Conservation (phyloP, 1,140 invertebrate genomes). For the Procambarus clarkii region DNA sequence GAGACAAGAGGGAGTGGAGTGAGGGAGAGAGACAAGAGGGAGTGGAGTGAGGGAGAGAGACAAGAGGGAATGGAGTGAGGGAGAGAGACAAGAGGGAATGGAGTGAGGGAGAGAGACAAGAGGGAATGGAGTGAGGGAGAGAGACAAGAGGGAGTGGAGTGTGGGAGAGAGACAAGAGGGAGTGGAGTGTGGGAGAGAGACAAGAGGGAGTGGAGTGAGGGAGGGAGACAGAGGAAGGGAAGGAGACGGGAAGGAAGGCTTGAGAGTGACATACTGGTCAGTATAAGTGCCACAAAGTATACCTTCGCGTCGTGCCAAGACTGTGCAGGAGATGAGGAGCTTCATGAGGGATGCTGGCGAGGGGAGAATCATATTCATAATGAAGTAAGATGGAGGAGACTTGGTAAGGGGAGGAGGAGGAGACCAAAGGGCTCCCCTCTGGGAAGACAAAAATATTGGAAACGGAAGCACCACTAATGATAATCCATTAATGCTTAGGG, state of each 20-base stretch:
- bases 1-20: background rate
- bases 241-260: too few relatives aligned
- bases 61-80: too few relatives aligned
- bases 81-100: background rate
- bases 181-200: too few relatives aligned
- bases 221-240: background rate
- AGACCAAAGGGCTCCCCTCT: background rate
- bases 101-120: background rate
- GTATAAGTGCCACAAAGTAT: background rate
- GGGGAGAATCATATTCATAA: background rate
- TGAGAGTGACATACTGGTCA: background rate
- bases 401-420: background rate
- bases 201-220: background rate
- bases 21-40: background rate
- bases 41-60: too few relatives aligned
- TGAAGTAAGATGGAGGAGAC: background rate
- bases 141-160: too few relatives aligned
- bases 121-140: too few relatives aligned
- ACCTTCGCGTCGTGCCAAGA: constrained; percentile 3
- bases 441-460: too few relatives aligned
- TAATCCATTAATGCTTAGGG: too few relatives aligned
- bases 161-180: background rate
- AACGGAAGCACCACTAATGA: too few relatives aligned
- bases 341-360: too few relatives aligned
- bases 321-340: background rate